Conservation (phyloP, 2,113 vertebrate species). For the Muntiacus reevesi region DNA sequence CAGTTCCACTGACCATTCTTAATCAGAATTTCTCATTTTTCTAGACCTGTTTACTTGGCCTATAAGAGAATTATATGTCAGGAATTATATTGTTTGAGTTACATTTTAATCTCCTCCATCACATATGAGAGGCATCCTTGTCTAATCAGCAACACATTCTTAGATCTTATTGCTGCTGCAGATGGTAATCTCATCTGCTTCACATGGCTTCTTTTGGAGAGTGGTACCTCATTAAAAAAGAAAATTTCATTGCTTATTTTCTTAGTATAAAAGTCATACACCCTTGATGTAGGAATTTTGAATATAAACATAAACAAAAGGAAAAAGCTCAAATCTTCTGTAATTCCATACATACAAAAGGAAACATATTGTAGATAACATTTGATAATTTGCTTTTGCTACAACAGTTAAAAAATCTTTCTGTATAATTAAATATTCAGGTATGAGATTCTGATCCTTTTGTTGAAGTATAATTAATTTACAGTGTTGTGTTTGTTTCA, state of each 20-base stretch:
- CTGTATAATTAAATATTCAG: not conserved
- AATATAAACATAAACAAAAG: constrained; percentile 16
- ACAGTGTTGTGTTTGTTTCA: not conserved
- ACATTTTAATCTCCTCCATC: not conserved
- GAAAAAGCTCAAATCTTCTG: not conserved
- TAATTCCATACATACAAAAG: not conserved
- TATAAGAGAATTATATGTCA: not conserved
- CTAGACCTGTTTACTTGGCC: not conserved
- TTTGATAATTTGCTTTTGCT: constrained; percentile 3
- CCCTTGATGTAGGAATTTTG: not conserved
- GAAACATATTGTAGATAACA: not conserved
- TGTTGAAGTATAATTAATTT: not conserved
- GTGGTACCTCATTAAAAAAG: not conserved
- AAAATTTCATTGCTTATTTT: constrained; percentile 1
- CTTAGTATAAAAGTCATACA: not conserved
- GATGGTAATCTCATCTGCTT: constrained; percentile 34
- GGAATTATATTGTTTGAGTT: not conserved
- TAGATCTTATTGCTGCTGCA: not conserved
- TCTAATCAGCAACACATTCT: not conserved
- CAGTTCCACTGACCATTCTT: not conserved
- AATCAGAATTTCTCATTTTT: not conserved
- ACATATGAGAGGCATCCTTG: not conserved
- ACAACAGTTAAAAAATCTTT: not conserved
- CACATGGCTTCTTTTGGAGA: not conserved
- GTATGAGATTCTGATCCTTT: not conserved